Base-by-base conservation (phyloP, 2,113 vertebrate species). In the Hippopotamus amphibius region DNA sequence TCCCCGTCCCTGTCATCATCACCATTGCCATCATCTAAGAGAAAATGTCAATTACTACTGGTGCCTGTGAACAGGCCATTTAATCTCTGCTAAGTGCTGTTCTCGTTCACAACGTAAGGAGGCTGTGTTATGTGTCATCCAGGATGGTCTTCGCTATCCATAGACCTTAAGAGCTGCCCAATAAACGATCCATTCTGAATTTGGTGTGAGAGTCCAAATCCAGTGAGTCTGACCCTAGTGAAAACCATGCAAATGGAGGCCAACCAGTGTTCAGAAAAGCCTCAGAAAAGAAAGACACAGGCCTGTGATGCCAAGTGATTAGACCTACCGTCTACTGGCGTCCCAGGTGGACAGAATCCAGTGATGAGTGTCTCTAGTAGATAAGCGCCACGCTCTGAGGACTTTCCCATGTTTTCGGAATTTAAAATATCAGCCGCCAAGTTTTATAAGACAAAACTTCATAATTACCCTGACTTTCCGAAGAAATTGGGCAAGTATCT, bases 21-120 rank as follows among this genome's bases (percentile, higher is more conserved):
- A 28, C 71, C 41, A 3, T 2, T 19, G 37, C 15, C 43, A 50
- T 11, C 30, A 21, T 43, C 43, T 15, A 5, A 24, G 3, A 14
- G 28, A 80, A 26, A 5, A 43, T 0, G 0, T 12, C 9, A 21
- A 0, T 69, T 2, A 13, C 15, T 2, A 10, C 3, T 0, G 3
- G 53, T 26, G 6, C 28, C 74, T 14, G 0, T 2, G 11, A 22
- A 22, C 11, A 15, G 13, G 17, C 24, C 28, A 1, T 24, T 24
- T 13, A 11, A 16, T 17, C 76, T 66, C 77, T n/a, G 37, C n/a
- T 22, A 16, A 48, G 24, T 5, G 9, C 33, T 17, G 8, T 74
- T 37, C 26, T 71, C 12, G 3, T 57, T 43, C 13, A 1, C 22
- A 43, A 10, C 22, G 5, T 3, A 41, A 7, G 19, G 46, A 46